These are phyloP conservation scores for Xanthorhoe designata DNA, from an alignment of 2,888 invertebrate species.

Conservation along the genomic window DNA sequence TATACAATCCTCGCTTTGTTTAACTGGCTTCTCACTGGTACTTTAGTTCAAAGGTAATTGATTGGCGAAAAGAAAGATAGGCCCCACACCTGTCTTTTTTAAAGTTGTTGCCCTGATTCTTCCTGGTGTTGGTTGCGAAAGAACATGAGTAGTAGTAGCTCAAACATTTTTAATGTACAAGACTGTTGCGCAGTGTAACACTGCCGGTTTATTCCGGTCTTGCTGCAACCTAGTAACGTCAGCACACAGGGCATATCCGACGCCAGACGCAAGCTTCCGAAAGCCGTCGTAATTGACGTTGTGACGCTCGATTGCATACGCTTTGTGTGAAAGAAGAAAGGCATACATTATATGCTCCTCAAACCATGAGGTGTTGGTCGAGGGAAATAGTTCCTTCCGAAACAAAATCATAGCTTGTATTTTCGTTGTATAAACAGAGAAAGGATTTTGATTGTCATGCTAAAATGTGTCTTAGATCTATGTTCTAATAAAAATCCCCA, in stretches of 20 bases:
- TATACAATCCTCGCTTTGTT: neutral
- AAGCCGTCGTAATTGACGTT: conserved; percentile 7
- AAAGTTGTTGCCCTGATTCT: too few species aligned
- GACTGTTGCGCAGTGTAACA: neutral
- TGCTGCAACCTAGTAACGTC: conserved; percentile 44
- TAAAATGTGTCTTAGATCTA: too few species aligned
- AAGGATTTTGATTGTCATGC: too few species aligned
- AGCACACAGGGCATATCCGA: conserved; percentile 52
- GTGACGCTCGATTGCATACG: conserved; percentile 8
- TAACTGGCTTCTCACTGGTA: too few species aligned
- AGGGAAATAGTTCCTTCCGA: neutral
- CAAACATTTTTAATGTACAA: neutral
- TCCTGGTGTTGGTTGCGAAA: too few species aligned
- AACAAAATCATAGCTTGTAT: too few species aligned
- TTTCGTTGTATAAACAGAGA: too few species aligned
- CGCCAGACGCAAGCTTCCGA: conserved; percentile 54
- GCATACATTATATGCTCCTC: neutral
- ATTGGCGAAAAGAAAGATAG: too few species aligned
- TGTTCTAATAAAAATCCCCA: neutral
- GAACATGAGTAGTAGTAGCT: too few species aligned
- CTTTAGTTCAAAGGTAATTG: too few species aligned
- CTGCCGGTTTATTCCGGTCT: conserved; percentile 19
- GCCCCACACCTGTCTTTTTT: too few species aligned
- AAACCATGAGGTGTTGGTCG: neutral
- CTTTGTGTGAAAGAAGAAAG: neutral